Evolutionary conservation across 2,113 vertebrate genomes (phyloP).

Genomic region (Clarias gariepinus): DNA sequence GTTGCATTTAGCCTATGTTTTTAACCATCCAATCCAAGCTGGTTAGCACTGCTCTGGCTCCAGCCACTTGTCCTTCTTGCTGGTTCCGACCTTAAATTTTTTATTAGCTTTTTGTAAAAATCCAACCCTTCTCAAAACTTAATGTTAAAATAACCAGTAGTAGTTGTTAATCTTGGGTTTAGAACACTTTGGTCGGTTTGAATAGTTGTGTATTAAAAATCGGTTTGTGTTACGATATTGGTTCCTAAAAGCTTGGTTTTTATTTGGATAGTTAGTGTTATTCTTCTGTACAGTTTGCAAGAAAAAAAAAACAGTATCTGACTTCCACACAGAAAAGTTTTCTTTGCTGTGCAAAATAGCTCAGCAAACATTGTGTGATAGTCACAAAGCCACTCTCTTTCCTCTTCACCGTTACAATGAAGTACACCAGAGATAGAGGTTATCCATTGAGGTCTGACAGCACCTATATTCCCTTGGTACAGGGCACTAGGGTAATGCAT

Average conservation of each 20-base stretch:
- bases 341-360: constrained; percentile 51
- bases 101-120: background rate
- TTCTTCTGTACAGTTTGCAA: constrained; percentile 31
- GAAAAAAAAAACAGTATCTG: constrained; percentile 47
- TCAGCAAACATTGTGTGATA: constrained; percentile 61
- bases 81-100: background rate
- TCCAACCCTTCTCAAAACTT: background rate
- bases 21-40: background rate
- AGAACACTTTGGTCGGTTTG: background rate
- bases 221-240: background rate
- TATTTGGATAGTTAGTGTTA: background rate
- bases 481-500: constrained; percentile 69
- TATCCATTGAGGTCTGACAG: constrained; percentile 64
- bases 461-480: constrained; percentile 70
- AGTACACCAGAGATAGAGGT: constrained; percentile 73
- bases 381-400: constrained; percentile 58
- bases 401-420: constrained; percentile 57
- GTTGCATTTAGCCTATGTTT: background rate
- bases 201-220: background rate
- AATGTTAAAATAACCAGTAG: background rate
- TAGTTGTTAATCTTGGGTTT: background rate
- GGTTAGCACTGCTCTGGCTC: background rate
- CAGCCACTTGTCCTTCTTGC: background rate
- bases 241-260: background rate
- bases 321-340: constrained; percentile 38